Evolutionary conservation across 2,113 vertebrate genomes (phyloP).

Genomic region (Heliornis fulica): DNA sequence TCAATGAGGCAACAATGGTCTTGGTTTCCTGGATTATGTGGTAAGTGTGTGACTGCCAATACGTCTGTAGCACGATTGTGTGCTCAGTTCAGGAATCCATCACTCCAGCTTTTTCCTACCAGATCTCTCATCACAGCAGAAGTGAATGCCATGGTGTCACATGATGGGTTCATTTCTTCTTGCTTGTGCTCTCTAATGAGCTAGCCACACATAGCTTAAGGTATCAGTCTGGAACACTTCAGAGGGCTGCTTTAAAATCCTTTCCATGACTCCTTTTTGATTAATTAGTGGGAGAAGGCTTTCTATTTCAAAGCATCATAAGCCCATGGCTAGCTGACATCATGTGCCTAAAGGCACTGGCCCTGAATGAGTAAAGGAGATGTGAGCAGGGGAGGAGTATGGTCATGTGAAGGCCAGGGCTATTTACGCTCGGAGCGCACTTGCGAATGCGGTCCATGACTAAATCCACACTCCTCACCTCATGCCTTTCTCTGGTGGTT

Average conservation of each 20-base stretch:
- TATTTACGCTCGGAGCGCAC: neutral
- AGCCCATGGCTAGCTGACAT: neutral
- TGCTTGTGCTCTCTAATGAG: neutral
- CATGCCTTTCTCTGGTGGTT: neutral
- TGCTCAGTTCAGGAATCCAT: neutral
- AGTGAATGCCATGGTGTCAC: neutral
- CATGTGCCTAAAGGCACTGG: neutral
- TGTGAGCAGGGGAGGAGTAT: neutral
- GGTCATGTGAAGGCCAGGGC: neutral
- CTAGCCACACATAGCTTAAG: neutral
- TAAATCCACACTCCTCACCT: neutral
- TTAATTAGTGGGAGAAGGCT: neutral
- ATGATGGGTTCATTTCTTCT: neutral
- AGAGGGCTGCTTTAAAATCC: neutral
- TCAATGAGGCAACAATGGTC: constrained; percentile 98
- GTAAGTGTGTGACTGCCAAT: constrained; percentile 73
- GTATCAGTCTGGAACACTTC: neutral
- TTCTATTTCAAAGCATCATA: neutral
- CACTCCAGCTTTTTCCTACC: neutral
- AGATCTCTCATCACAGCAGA: neutral
- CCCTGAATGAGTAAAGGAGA: neutral
- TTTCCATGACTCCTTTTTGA: neutral
- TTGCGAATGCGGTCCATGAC: neutral
- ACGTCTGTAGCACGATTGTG: neutral
- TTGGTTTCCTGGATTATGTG: constrained; percentile 99